Conservation (phyloP, 2,797 vertebrate species). For the Syngnathus acus region DNA sequence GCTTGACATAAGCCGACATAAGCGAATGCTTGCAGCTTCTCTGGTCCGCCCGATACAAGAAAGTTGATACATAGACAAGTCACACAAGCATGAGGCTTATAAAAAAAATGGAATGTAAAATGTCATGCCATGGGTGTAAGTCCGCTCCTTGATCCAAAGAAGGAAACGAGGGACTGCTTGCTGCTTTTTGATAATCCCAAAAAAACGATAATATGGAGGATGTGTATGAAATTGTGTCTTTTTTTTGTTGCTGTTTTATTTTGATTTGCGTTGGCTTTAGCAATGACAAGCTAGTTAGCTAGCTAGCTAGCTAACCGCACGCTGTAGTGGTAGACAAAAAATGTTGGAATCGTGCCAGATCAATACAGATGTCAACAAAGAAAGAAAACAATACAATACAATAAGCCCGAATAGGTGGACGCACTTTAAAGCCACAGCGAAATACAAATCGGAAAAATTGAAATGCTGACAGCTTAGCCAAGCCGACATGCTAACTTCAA, state of each 20-base stretch:
- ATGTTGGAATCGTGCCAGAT: too few relatives aligned
- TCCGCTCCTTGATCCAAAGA: conserved; percentile 5
- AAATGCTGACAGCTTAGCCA: too few relatives aligned
- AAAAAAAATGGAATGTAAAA: conserved; percentile 25
- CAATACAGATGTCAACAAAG: too few relatives aligned
- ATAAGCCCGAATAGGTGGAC: too few relatives aligned
- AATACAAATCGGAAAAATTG: too few relatives aligned
- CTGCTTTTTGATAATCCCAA: neutral
- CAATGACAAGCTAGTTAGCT: neutral
- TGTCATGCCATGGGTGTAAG: conserved; percentile 22
- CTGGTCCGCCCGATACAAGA: neutral
- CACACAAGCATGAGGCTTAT: conserved; percentile 13
- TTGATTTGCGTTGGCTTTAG: neutral
- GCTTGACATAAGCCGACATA: neutral
- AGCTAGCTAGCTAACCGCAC: too few relatives aligned
- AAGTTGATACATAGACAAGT: neutral
- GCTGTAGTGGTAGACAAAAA: too few relatives aligned
- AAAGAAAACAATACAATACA: too few relatives aligned
- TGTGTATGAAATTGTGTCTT: neutral
- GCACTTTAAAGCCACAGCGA: too few relatives aligned
- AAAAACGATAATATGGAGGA: conserved; percentile 4
- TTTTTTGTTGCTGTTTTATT: neutral
- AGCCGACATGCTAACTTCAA: too few relatives aligned
- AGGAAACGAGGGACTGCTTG: neutral
- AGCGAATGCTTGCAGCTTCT: conserved; percentile 6